These are phyloP conservation scores for Atrina japonica DNA, from an alignment of 2,888 invertebrate species.

Conservation along the genomic window DNA sequence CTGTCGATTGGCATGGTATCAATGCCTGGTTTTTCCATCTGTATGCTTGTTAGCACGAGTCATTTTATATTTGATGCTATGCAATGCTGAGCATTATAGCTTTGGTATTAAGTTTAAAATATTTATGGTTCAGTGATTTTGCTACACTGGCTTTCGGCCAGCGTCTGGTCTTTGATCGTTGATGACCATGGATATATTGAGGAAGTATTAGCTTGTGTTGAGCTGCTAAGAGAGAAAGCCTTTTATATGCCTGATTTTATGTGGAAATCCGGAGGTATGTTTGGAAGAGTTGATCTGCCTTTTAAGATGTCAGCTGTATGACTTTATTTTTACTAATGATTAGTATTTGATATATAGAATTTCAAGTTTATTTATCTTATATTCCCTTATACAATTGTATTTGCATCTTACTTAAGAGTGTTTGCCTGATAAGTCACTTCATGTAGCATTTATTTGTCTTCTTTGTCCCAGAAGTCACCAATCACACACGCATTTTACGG, in stretches of 20 bases:
- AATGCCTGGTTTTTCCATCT: conserved; percentile 36
- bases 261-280: conserved; percentile 25
- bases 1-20: conserved; percentile 22
- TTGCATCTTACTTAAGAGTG: conserved; percentile 28
- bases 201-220: conserved; percentile 5
- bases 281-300: conserved; percentile 38
- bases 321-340: conserved; percentile 13
- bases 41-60: conserved; percentile 24
- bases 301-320: conserved; percentile 37
- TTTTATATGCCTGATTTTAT: conserved; percentile 14
- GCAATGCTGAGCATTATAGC: too few species aligned
- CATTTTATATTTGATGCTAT: conserved; percentile 19
- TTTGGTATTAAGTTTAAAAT: too few species aligned
- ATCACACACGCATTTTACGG: conserved; percentile 51
- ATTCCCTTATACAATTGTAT: conserved; percentile 27
- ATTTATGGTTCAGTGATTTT: conserved; percentile 31
- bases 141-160: conserved; percentile 32
- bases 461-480: conserved; percentile 41
- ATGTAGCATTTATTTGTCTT: conserved; percentile 45
- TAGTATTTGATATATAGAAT: neutral
- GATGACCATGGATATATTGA: conserved; percentile 1
- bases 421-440: conserved; percentile 48
- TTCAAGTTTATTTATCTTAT: conserved; percentile 1
- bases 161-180: conserved; percentile 26
- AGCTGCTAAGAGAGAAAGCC: conserved; percentile 36